These are phyloP conservation scores for Carlito syrichta DNA, from an alignment of 2,113 vertebrate species.

Conservation along the genomic window DNA sequence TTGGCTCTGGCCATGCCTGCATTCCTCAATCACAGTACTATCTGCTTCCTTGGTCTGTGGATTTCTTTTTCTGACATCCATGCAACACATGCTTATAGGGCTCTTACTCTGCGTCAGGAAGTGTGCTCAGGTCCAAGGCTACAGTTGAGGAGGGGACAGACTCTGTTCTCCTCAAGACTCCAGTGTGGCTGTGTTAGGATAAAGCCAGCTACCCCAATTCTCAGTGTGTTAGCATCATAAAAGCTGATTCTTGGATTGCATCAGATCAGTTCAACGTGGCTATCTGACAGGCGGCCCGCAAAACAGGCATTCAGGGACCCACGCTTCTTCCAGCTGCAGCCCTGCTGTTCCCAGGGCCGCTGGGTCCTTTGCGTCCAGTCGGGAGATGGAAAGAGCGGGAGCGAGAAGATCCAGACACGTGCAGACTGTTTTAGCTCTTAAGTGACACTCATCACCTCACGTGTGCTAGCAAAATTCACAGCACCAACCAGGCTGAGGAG, in stretches of 20 bases:
- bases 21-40: not conserved
- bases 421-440: not conserved
- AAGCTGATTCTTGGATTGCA: not conserved
- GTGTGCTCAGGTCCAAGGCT: not conserved
- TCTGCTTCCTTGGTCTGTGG: not conserved
- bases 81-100: not conserved
- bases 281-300: not conserved
- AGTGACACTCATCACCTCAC: not conserved
- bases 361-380: not conserved
- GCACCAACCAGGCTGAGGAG: not conserved
- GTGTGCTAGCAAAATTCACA: not conserved
- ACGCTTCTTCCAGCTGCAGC: not conserved
- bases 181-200: not conserved
- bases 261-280: not conserved
- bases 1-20: not conserved
- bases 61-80: not conserved
- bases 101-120: not conserved
- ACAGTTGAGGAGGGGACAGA: not conserved
- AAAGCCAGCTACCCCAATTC: not conserved
- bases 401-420: not conserved
- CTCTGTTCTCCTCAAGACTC: not conserved
- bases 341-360: not conserved
- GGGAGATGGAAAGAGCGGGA: not conserved
- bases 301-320: not conserved
- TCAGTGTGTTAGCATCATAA: not conserved